Evolutionary conservation across 2,888 invertebrate species (phyloP).

Genomic region (Aphidius colemani): DNA sequence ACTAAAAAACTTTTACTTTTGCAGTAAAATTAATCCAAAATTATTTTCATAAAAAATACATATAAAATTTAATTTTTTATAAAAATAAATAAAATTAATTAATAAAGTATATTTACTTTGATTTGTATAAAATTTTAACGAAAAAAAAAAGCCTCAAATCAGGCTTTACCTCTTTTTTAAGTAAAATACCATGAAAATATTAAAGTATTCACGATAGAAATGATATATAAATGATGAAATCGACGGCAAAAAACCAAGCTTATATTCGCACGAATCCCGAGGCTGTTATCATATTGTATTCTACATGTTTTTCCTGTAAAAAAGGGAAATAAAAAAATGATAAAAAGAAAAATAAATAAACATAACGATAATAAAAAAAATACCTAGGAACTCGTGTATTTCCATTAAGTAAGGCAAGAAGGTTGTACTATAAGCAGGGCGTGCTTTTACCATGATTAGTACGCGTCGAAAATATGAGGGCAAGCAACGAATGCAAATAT

Average conservation of each 20-base stretch:
- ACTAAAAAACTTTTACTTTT: conserved; percentile 1
- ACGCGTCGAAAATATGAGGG: conserved; percentile 43
- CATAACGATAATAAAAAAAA: conserved; percentile 27
- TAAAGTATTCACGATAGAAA: too few species aligned
- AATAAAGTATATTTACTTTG: too few species aligned
- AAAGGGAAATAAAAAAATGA: too few species aligned
- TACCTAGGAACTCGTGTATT: conserved; percentile 49
- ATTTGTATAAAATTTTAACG: too few species aligned
- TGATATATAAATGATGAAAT: too few species aligned
- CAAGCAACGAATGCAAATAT: conserved; percentile 36
- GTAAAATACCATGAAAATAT: too few species aligned
- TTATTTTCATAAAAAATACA: not conserved
- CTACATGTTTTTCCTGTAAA: conserved; percentile 8
- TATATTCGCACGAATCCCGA: not conserved
- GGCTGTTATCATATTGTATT: conserved; percentile 11
- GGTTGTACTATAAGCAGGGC: conserved; percentile 27
- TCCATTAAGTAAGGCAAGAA: conserved; percentile 49
- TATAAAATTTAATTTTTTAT: too few species aligned
- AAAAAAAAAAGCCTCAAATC: too few species aligned
- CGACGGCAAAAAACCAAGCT: too few species aligned
- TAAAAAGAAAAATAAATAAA: not conserved
- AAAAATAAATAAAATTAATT: not conserved
- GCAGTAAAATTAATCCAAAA: not conserved
- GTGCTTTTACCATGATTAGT: conserved; percentile 56
- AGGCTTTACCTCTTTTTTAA: too few species aligned